Conservation (phyloP, 2,113 vertebrate genomes). For the Vidua macroura region DNA sequence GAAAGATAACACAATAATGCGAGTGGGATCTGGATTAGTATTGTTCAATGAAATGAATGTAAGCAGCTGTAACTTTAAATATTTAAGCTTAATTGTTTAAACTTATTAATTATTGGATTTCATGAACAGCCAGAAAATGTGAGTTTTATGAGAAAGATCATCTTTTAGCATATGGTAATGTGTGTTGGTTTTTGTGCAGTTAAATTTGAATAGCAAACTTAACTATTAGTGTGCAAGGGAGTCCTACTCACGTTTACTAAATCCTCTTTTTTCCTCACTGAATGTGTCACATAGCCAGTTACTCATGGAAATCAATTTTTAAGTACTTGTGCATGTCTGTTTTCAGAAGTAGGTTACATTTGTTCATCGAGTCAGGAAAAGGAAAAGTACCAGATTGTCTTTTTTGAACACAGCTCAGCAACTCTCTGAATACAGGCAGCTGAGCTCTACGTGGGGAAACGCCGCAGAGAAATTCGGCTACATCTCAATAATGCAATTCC, state of each 20-base stretch:
- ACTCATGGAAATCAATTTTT: conserved; percentile 9
- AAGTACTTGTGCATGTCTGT: neutral
- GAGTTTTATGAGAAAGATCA: neutral
- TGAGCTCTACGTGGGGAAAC: fast-evolving
- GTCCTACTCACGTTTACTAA: neutral
- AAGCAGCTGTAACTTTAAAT: neutral
- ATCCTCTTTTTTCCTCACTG: neutral
- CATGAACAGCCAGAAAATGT: neutral
- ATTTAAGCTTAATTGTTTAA: neutral
- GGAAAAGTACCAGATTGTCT: neutral
- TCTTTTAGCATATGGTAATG: neutral
- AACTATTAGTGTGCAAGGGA: neutral
- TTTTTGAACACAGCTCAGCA: neutral
- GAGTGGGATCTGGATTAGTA: neutral
- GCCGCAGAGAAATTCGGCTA: neutral
- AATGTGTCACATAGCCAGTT: neutral
- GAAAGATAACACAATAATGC: neutral
- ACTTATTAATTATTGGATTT: neutral
- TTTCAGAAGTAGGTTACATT: conserved; percentile 16
- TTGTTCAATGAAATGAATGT: neutral
- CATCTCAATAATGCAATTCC: neutral
- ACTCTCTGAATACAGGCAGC: neutral
- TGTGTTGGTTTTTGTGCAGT: neutral
- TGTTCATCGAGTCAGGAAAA: conserved; percentile 10
- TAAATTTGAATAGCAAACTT: neutral